phyloP scores from a whole-genome alignment of 2,888 invertebrate genomes.

The Oscheius sp. region DNA sequence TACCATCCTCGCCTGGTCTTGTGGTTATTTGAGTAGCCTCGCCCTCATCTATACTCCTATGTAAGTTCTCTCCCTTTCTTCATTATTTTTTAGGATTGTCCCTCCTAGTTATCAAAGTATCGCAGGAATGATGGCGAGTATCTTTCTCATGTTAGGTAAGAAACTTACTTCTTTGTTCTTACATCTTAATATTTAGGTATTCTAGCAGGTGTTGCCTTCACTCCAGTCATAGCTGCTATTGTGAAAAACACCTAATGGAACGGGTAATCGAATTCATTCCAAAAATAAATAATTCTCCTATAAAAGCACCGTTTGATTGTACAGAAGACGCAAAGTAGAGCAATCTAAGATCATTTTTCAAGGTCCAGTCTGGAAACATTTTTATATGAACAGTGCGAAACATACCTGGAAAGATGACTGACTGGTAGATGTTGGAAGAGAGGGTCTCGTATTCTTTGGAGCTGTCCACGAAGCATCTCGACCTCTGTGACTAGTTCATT shows the following conservation, averaged over 20 bases:
- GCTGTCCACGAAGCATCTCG: constrained; percentile 56
- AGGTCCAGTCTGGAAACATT: constrained; percentile 7
- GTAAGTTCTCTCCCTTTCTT: not conserved
- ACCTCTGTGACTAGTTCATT: constrained; percentile 55
- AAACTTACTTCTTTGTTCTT: not conserved
- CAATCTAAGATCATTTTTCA: not conserved
- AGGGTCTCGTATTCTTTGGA: constrained; percentile 62
- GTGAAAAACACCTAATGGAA: constrained; percentile 18
- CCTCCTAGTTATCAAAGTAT: constrained; percentile 46
- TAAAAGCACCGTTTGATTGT: constrained; percentile 27
- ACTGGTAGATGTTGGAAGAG: constrained; percentile 66
- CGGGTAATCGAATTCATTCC: constrained; percentile 2
- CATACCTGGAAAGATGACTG: constrained; percentile 41
- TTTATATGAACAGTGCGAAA: too few species aligned
- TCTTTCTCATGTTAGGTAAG: constrained; percentile 45
- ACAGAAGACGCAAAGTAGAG: not conserved
- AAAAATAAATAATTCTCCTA: constrained; percentile 11
- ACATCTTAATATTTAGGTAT: constrained; percentile 30
- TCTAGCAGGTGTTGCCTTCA: constrained; percentile 43
- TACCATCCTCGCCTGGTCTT: constrained; percentile 83
- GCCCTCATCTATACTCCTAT: constrained; percentile 89
- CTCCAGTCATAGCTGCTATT: constrained; percentile 42
- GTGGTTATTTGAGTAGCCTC: constrained; percentile 90
- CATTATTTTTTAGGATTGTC: constrained; percentile 34
- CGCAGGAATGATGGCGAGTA: constrained; percentile 50